Evolutionary conservation across 2,888 invertebrate species (phyloP), one percentile per base, ranked within the genome.

Genomic region (Syritta pipiens): DNA sequence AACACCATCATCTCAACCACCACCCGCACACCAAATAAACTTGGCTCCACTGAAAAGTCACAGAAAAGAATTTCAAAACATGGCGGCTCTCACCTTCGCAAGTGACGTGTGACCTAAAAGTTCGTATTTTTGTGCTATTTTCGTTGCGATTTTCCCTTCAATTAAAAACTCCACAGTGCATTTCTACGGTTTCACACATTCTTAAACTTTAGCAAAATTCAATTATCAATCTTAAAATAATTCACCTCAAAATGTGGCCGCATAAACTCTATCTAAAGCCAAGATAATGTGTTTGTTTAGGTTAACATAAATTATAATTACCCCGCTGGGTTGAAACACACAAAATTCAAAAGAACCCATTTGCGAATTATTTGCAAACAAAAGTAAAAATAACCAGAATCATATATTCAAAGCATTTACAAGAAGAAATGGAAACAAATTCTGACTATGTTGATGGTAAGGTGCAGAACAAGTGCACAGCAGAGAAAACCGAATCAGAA

Each of bases 31-130:
- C 17, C 3, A 37, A 1, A 3, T 7, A 24, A 2, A 48, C 2
- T 55, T 79, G 79, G 79, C 79, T 26, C 22, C 67, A 79, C 62
- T 57, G 17, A 26, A 14, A 72, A 68, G 42, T 51, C 37, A 59
- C 9, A 44, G 17, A 68, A 57, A 63, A 28, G n/a, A 30, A 30
- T 69, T 53, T 10, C 22, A 40, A 79, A 79, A 74, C 49, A 79
- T 79, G 79, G 79, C 79, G 60, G 62, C 79, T 59, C 44, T 49
- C 67, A 44, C 72, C 62, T 68, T 74, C 62, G 74, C 79, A 74
- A 79, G 67, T 79, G 74, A 79, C 79, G 79, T 79, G 79, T 79
- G 79, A 74, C 79, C 67, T 72, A 44, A 72, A 72, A 74, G 28
- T 46, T 48, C 19, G 28, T 55, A 48, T 49, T 79, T 79, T 67